Evolutionary conservation across 2,797 vertebrate species (phyloP), one percentile per base, ranked within the genome.

Genomic region (Channa striata): DNA sequence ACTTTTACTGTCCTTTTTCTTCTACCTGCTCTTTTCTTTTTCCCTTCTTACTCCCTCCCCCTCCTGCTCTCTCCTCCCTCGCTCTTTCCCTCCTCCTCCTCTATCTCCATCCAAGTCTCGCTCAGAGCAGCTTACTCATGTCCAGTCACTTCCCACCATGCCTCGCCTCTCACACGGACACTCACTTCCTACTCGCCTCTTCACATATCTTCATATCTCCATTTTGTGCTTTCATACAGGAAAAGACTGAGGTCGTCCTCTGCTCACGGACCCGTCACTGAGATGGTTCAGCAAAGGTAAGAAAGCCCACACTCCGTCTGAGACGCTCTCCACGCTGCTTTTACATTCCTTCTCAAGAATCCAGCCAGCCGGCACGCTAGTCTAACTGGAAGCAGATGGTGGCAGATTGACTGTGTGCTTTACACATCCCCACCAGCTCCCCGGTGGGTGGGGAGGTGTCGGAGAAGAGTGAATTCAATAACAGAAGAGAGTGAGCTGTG

Each of bases 341-440:
- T 51, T 16, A 64, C 88, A 89, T 92, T 91, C 87, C 81, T 82
- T 42, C 57, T 61, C 23, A 76, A 46, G 81, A 84, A 80, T 81
- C 69, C 61, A 50, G 78, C 46, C 47, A 47, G 66, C 57, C 25
- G 34, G 43, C 46, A 48, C 66, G 63, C 75, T 65, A 19, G 40
- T 65, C 59, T 89, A 92, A 93, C 71, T 86, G 52, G 78, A 92
- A 92, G 79, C 93, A 93, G 90, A 93, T 92, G 92, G 83, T 53
- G 61, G 65, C 80, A 59, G 59, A 85, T 82, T 70, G 60, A 65
- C 62, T 69, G 67, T 36, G 50, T 52, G 71, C 59, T 49, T 72
- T 52, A 60, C 74, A 11, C 9, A 11, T 79, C 12, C 23, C 46
- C 61, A 66, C 64, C 19, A 79, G 66, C 52, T 73, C 61, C 43